phyloP scores from a whole-genome alignment of 1,140 invertebrate species.

The Paraescarpia echinospica region DNA sequence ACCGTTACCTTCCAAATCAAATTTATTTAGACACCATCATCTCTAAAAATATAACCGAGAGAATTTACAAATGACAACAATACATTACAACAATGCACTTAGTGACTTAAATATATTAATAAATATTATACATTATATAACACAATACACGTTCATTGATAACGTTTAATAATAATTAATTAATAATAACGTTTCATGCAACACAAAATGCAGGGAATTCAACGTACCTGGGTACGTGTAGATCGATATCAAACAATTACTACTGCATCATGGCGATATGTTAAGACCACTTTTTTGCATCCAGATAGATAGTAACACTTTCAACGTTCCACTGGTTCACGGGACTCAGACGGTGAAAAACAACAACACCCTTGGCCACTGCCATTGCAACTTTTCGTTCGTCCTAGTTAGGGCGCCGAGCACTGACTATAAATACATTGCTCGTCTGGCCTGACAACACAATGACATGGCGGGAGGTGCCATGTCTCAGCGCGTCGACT shows the following conservation, averaged over 20 bases:
- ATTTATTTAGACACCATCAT: too few species aligned
- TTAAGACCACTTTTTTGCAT: neutral
- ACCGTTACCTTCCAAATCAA: too few species aligned
- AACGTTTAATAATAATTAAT: neutral
- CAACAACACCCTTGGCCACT: neutral
- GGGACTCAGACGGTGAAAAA: neutral
- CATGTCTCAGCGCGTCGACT: neutral
- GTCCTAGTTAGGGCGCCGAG: neutral
- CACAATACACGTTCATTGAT: too few species aligned
- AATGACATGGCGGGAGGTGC: neutral
- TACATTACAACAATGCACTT: too few species aligned
- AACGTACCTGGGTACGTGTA: neutral
- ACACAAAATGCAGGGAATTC: neutral
- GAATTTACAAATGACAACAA: too few species aligned
- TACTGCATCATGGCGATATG: neutral
- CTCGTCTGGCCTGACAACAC: too few species aligned
- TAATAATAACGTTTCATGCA: neutral
- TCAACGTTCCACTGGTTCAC: neutral
- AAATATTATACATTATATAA: too few species aligned
- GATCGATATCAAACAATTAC: neutral
- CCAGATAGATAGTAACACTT: neutral
- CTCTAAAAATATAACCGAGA: too few species aligned
- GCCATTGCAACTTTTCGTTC: neutral
- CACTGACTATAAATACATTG: neutral
- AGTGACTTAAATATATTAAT: too few species aligned